Percentiles rank a stretch among this genome's conserved stretches.
Conservation (phyloP, 1,140 invertebrate genomes). For the Ptiloglossa arizonensis region DNA sequence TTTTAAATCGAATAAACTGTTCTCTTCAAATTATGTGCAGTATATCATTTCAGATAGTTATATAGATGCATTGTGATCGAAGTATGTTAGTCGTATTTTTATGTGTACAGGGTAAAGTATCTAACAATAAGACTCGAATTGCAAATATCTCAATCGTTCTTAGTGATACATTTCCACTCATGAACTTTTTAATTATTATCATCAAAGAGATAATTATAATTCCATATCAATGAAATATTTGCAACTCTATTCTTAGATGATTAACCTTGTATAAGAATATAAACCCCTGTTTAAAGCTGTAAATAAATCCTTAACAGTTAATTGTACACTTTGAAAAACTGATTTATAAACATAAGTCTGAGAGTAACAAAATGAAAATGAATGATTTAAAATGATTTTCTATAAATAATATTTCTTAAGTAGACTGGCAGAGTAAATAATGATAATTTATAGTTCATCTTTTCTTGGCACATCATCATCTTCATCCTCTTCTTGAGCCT, state of each 20-base stretch:
- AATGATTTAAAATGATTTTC: conserved; percentile 46
- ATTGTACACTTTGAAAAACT: conserved; percentile 51
- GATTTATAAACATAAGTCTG: conserved; percentile 40
- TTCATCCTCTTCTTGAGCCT: conserved; percentile 85
- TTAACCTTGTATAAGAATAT: neutral
- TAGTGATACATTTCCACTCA: neutral
- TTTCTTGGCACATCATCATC: conserved; percentile 86
- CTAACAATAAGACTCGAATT: neutral
- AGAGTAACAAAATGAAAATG: conserved; percentile 46
- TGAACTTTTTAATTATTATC: neutral
- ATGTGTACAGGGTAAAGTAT: neutral
- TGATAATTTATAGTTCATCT: conserved; percentile 85
- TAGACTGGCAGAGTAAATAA: conserved; percentile 51
- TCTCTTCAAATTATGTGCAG: conserved; percentile 29
- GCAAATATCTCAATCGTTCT: neutral
- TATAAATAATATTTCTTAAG: conserved; percentile 58
- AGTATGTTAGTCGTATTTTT: conserved; percentile 29
- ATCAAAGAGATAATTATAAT: no score
- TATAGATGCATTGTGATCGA: neutral
- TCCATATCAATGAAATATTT: conserved; percentile 8
- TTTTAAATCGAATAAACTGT: conserved; percentile 22
- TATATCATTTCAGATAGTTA: conserved; percentile 21
- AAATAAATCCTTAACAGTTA: conserved; percentile 46
- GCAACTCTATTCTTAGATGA: neutral
- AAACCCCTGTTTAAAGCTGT: conserved; percentile 43